Evolutionary conservation across 2,888 invertebrate species (phyloP).

Genomic region (Pseudococcus longispinus): DNA sequence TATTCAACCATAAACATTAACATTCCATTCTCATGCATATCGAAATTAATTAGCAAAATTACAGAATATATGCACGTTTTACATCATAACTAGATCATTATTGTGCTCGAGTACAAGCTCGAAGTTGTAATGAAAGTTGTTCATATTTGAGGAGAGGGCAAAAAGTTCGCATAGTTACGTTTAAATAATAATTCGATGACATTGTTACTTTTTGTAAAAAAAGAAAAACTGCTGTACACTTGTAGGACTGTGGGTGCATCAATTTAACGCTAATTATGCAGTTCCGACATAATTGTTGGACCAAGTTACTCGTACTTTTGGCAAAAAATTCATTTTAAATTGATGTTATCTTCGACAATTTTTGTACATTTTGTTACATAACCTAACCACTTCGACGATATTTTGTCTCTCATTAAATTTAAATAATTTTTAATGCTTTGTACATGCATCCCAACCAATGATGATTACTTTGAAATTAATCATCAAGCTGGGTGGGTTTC

Average conservation of each 20-base stretch:
- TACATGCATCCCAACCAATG: not conserved
- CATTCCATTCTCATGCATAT: not conserved
- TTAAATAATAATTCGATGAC: not conserved
- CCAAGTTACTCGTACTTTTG: not conserved
- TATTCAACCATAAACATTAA: not conserved
- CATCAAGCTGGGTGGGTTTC: not conserved
- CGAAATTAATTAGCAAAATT: not conserved
- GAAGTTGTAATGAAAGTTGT: not conserved
- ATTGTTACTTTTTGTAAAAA: not conserved
- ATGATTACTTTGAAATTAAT: not conserved
- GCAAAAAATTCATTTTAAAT: not conserved
- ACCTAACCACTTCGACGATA: not conserved
- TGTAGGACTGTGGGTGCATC: not conserved
- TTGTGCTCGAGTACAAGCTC: not conserved
- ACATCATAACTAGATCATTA: not conserved
- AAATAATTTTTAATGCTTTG: not conserved
- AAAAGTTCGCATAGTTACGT: not conserved
- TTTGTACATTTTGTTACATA: not conserved
- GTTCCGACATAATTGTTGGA: not conserved
- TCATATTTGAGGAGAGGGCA: not conserved
- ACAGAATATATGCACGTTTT: not conserved
- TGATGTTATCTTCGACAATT: not conserved
- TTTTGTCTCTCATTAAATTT: not conserved
- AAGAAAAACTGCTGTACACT: too few species aligned
- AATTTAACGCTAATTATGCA: not conserved